Percentiles rank a stretch among this genome's conserved stretches.
phyloP scores from a whole-genome alignment of 2,113 vertebrate genomes.

The Nannospalax galili region DNA sequence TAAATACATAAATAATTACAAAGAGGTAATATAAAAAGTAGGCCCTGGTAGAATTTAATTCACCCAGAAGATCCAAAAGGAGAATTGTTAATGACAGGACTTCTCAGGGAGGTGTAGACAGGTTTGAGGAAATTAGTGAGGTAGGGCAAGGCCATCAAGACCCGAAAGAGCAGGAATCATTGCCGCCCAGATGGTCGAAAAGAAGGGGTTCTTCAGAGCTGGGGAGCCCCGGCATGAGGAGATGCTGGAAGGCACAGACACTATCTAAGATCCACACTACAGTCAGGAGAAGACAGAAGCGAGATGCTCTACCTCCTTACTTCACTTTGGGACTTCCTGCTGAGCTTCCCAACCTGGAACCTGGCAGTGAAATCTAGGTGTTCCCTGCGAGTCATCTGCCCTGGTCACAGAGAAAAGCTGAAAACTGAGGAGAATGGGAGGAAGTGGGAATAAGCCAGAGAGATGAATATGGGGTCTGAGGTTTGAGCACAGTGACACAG shows the following conservation, averaged over 20 bases:
- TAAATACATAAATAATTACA: neutral
- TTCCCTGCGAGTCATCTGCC: neutral
- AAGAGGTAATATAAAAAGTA: neutral
- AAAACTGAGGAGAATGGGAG: accelerated
- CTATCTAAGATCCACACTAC: neutral
- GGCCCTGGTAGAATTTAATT: neutral
- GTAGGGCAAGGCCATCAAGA: neutral
- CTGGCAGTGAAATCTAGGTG: neutral
- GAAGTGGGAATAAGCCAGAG: neutral
- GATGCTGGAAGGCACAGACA: neutral
- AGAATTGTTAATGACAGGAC: neutral
- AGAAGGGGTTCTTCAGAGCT: neutral
- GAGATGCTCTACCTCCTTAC: neutral
- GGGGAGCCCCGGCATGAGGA: accelerated
- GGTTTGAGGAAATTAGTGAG: too few species aligned
- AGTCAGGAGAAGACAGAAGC: neutral
- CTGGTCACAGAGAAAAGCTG: neutral
- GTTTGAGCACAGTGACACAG: neutral
- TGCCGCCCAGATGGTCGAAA: neutral
- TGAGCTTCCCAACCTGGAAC: neutral
- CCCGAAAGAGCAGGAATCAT: neutral
- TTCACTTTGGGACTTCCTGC: neutral
- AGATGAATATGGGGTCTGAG: neutral
- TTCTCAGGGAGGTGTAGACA: neutral
- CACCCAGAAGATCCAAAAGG: neutral